phyloP scores from a whole-genome alignment of 2,888 invertebrate genomes.

The Euproctis similis region DNA sequence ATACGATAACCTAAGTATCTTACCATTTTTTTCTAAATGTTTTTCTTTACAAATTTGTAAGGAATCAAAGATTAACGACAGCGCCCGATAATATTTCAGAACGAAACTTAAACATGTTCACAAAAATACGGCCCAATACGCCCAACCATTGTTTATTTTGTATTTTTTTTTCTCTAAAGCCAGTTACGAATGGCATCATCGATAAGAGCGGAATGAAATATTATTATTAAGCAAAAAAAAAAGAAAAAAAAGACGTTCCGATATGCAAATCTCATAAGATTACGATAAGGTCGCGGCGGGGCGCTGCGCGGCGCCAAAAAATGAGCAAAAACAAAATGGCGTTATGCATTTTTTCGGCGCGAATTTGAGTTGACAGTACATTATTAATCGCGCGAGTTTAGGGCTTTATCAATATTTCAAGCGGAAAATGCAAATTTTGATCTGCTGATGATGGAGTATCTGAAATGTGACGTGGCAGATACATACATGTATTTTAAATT shows the following conservation, averaged over 20 bases:
- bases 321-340: slow-evolving; percentile 37
- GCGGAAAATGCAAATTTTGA: not conserved
- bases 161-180: slow-evolving; percentile 22
- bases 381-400: slow-evolving; percentile 32
- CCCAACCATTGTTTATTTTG: slow-evolving; percentile 15
- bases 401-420: slow-evolving; percentile 29
- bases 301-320: slow-evolving; percentile 44
- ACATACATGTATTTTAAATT: too few species aligned
- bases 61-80: too few species aligned
- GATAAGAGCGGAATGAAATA: slow-evolving; percentile 29
- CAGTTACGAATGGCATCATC: slow-evolving; percentile 19
- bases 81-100: too few species aligned
- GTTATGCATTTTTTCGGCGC: slow-evolving; percentile 20
- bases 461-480: too few species aligned
- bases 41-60: too few species aligned
- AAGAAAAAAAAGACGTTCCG: slow-evolving; percentile 14
- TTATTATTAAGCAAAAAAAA: slow-evolving; percentile 36
- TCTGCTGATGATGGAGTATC: not conserved
- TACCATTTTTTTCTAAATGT: too few species aligned
- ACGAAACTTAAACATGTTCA: too few species aligned
- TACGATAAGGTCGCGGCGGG: slow-evolving; percentile 43
- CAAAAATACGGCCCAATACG: slow-evolving; percentile 9
- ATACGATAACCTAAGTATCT: too few species aligned
- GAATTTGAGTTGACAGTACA: slow-evolving; percentile 28
- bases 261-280: slow-evolving; percentile 40